Conservation (phyloP, 2,113 vertebrate genomes). For the Odocoileus virginianus region DNA sequence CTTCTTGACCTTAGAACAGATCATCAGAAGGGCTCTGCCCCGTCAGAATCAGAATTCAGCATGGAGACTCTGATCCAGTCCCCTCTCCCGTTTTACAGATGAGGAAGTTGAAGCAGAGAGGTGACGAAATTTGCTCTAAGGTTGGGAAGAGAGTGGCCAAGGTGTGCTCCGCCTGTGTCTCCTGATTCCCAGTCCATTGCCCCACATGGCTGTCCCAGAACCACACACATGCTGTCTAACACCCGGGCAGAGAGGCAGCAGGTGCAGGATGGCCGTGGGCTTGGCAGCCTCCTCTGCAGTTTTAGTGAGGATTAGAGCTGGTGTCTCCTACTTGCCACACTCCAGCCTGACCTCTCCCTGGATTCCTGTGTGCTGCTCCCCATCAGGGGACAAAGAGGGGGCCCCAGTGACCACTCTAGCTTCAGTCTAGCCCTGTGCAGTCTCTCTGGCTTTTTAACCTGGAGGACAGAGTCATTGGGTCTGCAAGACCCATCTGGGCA, state of each 20-base stretch:
- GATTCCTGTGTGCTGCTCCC: neutral
- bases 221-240: too few relatives aligned
- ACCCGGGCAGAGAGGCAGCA: neutral
- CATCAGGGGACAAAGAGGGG: neutral
- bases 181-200: neutral
- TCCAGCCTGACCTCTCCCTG: neutral
- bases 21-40: neutral
- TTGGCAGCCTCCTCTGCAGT: neutral
- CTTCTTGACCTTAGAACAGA: neutral
- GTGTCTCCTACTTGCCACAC: neutral
- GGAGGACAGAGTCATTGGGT: neutral
- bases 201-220: neutral
- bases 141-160: neutral
- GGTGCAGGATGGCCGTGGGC: neutral
- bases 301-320: neutral
- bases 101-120: neutral
- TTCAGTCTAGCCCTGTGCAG: neutral
- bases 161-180: accelerated
- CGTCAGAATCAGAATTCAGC: neutral
- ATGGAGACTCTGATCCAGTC: neutral
- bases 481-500: neutral
- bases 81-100: neutral
- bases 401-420: neutral
- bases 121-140: neutral
- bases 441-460: neutral